These are phyloP conservation scores for Leptothorax acervorum DNA, from an alignment of 2,888 invertebrate species.

Conservation along the genomic window DNA sequence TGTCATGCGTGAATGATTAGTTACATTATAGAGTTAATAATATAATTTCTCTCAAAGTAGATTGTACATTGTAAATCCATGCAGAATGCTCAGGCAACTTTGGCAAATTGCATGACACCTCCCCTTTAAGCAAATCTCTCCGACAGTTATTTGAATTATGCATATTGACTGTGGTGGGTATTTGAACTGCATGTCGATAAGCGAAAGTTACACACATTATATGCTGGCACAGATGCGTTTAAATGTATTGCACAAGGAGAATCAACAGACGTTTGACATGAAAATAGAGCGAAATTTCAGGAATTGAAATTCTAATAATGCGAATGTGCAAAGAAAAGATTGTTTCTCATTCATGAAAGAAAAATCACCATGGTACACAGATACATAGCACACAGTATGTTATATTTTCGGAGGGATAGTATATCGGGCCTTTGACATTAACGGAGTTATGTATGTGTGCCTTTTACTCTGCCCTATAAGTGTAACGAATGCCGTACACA, in stretches of 20 bases:
- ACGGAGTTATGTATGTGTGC: slow-evolving; percentile 77
- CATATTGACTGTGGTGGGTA: slow-evolving; percentile 68
- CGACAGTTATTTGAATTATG: slow-evolving; percentile 60
- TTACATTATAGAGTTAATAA: slow-evolving; percentile 22
- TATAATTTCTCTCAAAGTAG: slow-evolving; percentile 25
- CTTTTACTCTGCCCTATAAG: slow-evolving; percentile 69
- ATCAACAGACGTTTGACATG: slow-evolving; percentile 83
- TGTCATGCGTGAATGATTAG: slow-evolving; percentile 11
- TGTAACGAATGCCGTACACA: slow-evolving; percentile 54
- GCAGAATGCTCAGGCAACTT: slow-evolving; percentile 12
- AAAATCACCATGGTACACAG: slow-evolving; percentile 81
- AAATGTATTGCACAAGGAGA: slow-evolving; percentile 82
- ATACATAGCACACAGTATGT: slow-evolving; percentile 81
- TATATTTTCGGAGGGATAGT: slow-evolving; percentile 64
- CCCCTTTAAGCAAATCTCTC: slow-evolving; percentile 57
- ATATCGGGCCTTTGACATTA: slow-evolving; percentile 67
- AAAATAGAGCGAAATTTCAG: slow-evolving; percentile 81
- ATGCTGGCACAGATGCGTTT: slow-evolving; percentile 84
- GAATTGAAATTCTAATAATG: slow-evolving; percentile 66
- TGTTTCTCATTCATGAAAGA: slow-evolving; percentile 69
- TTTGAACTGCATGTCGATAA: slow-evolving; percentile 75
- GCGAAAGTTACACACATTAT: slow-evolving; percentile 69
- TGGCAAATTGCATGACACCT: slow-evolving; percentile 66
- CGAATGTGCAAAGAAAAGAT: slow-evolving; percentile 61
- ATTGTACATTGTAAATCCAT: slow-evolving; percentile 23